phyloP scores from a whole-genome alignment of 64 coral and sea anemone species.

The Pocillopora verrucosa region DNA sequence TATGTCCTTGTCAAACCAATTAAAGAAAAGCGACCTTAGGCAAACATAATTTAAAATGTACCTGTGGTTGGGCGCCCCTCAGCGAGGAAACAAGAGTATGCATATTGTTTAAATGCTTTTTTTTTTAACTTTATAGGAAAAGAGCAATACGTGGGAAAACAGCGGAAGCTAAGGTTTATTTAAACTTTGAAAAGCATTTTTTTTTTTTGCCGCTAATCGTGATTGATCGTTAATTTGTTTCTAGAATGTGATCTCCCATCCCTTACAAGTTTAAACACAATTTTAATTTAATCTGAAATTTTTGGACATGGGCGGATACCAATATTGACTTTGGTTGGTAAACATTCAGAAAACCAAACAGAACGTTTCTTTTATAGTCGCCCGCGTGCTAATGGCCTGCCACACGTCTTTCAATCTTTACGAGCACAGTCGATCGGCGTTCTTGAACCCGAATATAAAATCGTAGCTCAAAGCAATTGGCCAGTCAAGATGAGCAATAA shows the following conservation, averaged over 20 bases:
- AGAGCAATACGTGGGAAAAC: not conserved
- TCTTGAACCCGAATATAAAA: not conserved
- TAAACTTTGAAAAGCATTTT: not conserved
- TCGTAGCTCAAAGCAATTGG: not conserved
- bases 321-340: not conserved
- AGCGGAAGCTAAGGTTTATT: not conserved
- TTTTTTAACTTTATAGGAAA: not conserved
- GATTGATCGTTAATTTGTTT: not conserved
- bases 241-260: not conserved
- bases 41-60: constrained; percentile 19
- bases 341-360: not conserved
- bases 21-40: not conserved
- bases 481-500: not conserved
- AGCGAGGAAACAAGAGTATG: not conserved
- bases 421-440: not conserved
- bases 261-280: not conserved
- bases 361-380: not conserved
- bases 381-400: not conserved
- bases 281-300: constrained; percentile 11
- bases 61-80: not conserved
- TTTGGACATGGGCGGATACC: not conserved
- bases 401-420: not conserved
- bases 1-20: constrained; percentile 1
- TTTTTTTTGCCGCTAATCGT: not conserved
- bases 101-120: not conserved